Percentiles rank a stretch among this genome's conserved stretches.
These are phyloP conservation scores for Girardia tigrina DNA, from an alignment of 2,888 invertebrate genomes.

Conservation along the genomic window DNA sequence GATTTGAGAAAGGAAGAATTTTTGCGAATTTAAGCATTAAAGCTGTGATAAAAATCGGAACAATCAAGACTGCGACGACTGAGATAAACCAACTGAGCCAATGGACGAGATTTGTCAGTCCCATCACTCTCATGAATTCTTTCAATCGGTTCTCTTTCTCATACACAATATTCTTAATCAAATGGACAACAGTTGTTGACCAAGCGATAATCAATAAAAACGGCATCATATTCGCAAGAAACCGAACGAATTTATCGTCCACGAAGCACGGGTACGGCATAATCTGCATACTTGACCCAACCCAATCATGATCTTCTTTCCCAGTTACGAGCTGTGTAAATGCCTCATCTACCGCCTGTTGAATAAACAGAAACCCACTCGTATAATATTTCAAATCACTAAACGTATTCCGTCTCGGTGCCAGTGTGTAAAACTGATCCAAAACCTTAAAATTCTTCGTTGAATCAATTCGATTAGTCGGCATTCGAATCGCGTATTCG, in stretches of 20 bases:
- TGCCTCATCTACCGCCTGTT: not conserved
- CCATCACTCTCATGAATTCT: conserved; percentile 56
- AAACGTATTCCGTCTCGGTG: not conserved
- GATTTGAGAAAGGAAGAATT: conserved; percentile 62
- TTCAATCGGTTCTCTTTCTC: conserved; percentile 53
- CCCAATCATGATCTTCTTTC: not conserved
- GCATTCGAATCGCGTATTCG: conserved; percentile 20
- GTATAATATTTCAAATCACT: conserved; percentile 34
- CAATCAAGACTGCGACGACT: conserved; percentile 52
- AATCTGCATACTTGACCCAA: conserved; percentile 11
- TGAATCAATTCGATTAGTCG: conserved; percentile 28
- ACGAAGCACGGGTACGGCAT: conserved; percentile 35
- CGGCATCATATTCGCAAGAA: conserved; percentile 43
- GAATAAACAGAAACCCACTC: conserved; percentile 28
- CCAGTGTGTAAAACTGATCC: not conserved
- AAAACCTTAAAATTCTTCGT: conserved; percentile 35
- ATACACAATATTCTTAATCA: conserved; percentile 53
- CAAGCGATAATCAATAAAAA: conserved; percentile 53
- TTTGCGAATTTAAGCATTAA: conserved; percentile 54
- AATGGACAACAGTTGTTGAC: conserved; percentile 52
- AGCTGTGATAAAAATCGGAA: conserved; percentile 58
- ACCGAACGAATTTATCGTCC: conserved; percentile 25
- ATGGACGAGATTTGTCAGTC: conserved; percentile 54
- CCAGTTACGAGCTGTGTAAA: not conserved
- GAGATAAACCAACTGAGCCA: conserved; percentile 58